Base-by-base conservation (phyloP, 2,113 vertebrate genomes). In the Megaleporinus macrocephalus region DNA sequence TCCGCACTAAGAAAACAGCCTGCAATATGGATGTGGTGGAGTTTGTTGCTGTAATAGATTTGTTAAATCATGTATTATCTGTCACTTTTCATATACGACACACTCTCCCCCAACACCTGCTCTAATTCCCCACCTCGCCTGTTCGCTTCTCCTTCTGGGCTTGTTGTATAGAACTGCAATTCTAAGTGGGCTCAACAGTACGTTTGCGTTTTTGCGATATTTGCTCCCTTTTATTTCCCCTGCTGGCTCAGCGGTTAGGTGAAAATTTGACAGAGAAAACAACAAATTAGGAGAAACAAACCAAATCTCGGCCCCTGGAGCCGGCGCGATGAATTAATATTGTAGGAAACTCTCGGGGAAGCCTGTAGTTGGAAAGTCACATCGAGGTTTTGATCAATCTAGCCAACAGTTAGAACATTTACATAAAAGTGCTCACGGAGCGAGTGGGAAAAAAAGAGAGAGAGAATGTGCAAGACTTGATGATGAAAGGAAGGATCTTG, bases 241-340 rank as follows among this genome's bases (percentile, higher is more conserved):
- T 12, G 51, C 71, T 55, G 66, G 70, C 59, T 73, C 71, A 79
- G 79, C 79, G 29, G 18, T 78, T 83, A 66, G 18, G n/a, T 1
- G 4, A 55, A 47, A 30, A 49, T 83, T 74, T 76, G 70, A 77
- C 59, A 63, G 74, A 78, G 41, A 78, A 77, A 80, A 85, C 59
- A 79, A 81, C 41, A 81, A 80, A 85, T 85, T 79, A 73, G 44
- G 36, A 73, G 41, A 76, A 79, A 79, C 76, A 76, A 73, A 72
- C 68, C 29, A 72, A 59, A 33, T 26, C 51, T 44, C 0, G 7
- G 33, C 24, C 68, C 53, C 63, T 51, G 61, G 26, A 61, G 59
- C 20, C 41, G 4, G 63, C 24, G 15, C 36, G 51, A 53, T 61
- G 47, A 73, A 78, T 81, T 70, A 73, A 82, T 83, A 57, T 47